Evolutionary conservation across 2,888 invertebrate genomes (phyloP), one percentile per base, ranked within the genome.

Genomic region (Junonia oenone): DNA sequence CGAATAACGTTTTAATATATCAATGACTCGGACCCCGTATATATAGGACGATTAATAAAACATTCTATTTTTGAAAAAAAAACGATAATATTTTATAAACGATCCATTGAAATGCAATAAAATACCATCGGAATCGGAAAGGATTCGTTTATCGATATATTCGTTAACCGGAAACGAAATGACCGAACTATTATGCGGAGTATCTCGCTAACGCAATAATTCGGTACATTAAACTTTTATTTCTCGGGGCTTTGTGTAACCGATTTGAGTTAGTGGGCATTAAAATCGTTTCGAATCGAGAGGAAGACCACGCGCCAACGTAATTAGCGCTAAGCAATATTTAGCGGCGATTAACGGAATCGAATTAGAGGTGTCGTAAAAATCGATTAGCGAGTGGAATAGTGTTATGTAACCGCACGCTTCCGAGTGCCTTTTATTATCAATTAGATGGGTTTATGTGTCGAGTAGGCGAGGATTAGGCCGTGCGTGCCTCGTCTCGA

Each of bases 391-490:
- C 75, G 68, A 43, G 43, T 69, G 72, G 75, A 71, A 72, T 73
- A 68, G 62, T 63, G 77, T 80, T 81, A 79, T 83, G 84, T 83
- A 80, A 82, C 83, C 83, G 79, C 84, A 86, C 84, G 84, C 83
- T 79, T 81, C 83, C 74, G 78, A 81, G 81, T 80, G 81, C 78
- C 82, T 84, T 86, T 88, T 88, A 88, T 89, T 88, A 86, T 87
- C 89, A 88, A 89, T 88, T 89, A 89, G 88, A 84, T 84, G 85
- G 87, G 83, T 88, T 89, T 87, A 87, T 86, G 83, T 87, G 83
- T 73, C 75, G 79, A 82, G 83, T 81, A 83, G 86, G 81, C 80
- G 80, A 72, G 87, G 87, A 87, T 89, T 85, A 86, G 79, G 72
- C 66, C 78, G 76, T 81, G 84, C 89, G 89, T 89, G 89, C 83